These are phyloP conservation scores for Datnioides undecimradiatus DNA, from an alignment of 2,113 vertebrate genomes.

Conservation along the genomic window DNA sequence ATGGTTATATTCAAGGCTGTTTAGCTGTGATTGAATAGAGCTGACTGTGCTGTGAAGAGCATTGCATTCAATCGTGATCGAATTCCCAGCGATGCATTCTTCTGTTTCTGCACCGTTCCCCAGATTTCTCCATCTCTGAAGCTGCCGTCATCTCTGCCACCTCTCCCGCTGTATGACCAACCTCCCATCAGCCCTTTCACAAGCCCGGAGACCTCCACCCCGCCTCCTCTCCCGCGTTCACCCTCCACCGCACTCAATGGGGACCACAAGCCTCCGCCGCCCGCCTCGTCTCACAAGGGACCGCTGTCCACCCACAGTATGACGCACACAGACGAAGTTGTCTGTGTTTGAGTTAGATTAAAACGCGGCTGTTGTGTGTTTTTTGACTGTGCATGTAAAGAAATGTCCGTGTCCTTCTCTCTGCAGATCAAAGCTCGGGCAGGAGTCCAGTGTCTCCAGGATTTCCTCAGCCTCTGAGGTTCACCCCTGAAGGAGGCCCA, in stretches of 20 bases:
- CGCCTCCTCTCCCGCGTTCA: slow-evolving; percentile 90
- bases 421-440: slow-evolving; percentile 90
- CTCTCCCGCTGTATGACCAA: slow-evolving; percentile 94
- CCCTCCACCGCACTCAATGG: slow-evolving; percentile 89
- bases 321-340: background rate
- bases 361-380: background rate
- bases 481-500: slow-evolving; percentile 87
- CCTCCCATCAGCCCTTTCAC: slow-evolving; percentile 91
- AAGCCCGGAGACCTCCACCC: slow-evolving; percentile 90
- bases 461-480: slow-evolving; percentile 87
- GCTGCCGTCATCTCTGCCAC: slow-evolving; percentile 87
- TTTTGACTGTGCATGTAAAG: background rate
- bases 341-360: background rate
- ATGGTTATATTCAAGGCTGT: slow-evolving; percentile 1
- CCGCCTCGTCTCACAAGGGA: slow-evolving; percentile 74
- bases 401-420: slow-evolving; percentile 4
- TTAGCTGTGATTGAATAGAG: background rate
- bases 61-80: too few species aligned
- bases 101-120: background rate
- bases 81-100: background rate
- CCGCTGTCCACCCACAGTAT: slow-evolving; percentile 78
- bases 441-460: slow-evolving; percentile 89
- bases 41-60: background rate
- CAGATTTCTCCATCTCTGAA: slow-evolving; percentile 87
- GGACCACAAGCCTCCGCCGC: slow-evolving; percentile 84